phyloP scores from a whole-genome alignment of 2,113 vertebrate species.

The Otis tarda region DNA sequence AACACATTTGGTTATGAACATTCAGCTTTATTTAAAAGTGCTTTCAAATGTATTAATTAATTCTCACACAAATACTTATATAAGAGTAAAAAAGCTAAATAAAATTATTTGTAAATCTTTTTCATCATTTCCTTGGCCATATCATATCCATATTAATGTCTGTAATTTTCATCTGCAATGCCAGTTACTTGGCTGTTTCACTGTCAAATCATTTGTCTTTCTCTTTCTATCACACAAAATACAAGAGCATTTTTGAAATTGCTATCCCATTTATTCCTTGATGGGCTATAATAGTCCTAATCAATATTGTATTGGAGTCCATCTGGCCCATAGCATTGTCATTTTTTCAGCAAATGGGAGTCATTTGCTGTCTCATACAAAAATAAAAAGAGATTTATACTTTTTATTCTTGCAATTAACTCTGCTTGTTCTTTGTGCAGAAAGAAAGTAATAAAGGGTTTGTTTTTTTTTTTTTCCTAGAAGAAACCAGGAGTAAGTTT shows the following conservation, averaged over 20 bases:
- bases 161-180: background rate
- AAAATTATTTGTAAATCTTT: background rate
- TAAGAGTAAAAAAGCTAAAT: background rate
- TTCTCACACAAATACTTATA: background rate
- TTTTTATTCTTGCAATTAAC: constrained; percentile 4
- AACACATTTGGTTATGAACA: background rate
- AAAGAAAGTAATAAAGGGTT: background rate
- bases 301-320: constrained; percentile 33
- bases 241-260: background rate
- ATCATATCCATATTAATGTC: background rate
- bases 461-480: background rate
- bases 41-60: background rate
- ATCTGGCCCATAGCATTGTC: background rate
- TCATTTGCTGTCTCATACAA: constrained; percentile 10
- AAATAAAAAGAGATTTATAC: constrained; percentile 37
- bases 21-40: background rate
- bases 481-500: background rate
- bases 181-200: background rate
- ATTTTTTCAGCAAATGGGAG: constrained; percentile 39
- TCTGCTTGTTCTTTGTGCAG: background rate
- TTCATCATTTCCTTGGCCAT: background rate
- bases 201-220: background rate
- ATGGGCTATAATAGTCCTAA: constrained; percentile 29
- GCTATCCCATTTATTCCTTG: constrained; percentile 7
- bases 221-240: background rate